These are phyloP conservation scores for Biston stratarius DNA, from an alignment of 2,888 invertebrate species.

Conservation along the genomic window DNA sequence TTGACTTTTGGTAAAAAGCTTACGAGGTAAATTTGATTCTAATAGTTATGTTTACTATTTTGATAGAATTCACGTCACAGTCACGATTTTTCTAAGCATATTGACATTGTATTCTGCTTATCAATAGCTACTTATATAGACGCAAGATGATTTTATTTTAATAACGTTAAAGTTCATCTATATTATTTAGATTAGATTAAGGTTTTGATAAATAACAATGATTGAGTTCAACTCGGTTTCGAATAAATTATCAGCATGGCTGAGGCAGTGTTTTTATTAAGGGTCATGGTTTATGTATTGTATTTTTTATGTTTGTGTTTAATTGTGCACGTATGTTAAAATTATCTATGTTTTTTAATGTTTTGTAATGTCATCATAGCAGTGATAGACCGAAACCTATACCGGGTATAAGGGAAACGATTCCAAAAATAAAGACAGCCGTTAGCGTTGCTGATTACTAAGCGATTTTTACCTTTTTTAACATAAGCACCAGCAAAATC, in stretches of 20 bases:
- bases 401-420: too few species aligned
- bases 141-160: background rate
- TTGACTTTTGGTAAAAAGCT: too few species aligned
- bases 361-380: constrained; percentile 37
- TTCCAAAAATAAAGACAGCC: too few species aligned
- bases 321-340: constrained; percentile 1
- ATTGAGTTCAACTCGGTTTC: constrained; percentile 68
- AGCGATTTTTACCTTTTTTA: too few species aligned
- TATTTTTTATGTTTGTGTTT: constrained; percentile 21
- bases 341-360: constrained; percentile 29
- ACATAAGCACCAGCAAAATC: too few species aligned
- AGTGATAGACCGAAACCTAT: background rate
- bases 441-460: too few species aligned
- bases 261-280: constrained; percentile 70
- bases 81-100: background rate
- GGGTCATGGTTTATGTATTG: constrained; percentile 43
- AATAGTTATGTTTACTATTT: too few species aligned
- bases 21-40: too few species aligned
- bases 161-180: background rate
- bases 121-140: background rate
- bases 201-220: constrained; percentile 7
- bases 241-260: constrained; percentile 73
- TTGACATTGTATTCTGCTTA: background rate
- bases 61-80: too few species aligned
- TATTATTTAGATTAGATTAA: background rate